Evolutionary conservation across 2,888 invertebrate genomes (phyloP).

Genomic region (Thalpophila matura): DNA sequence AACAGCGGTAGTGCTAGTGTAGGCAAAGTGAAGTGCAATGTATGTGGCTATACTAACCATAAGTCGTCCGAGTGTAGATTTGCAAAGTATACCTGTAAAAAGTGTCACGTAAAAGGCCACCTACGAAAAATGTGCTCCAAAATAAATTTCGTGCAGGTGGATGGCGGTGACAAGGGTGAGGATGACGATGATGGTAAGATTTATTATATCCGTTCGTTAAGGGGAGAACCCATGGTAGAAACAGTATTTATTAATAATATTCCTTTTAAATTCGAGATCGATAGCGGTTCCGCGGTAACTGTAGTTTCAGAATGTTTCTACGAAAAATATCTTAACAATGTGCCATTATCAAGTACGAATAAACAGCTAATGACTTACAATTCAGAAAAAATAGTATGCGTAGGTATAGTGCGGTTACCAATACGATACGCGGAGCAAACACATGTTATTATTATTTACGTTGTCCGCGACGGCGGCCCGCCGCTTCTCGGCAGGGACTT

Average conservation of each 20-base stretch:
- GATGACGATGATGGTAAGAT: slow-evolving; percentile 8
- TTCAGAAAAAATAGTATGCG: background rate
- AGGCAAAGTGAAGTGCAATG: background rate
- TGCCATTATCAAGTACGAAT: slow-evolving; percentile 11
- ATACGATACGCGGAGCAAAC: slow-evolving; percentile 2
- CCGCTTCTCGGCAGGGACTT: slow-evolving; percentile 15
- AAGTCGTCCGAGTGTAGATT: slow-evolving; percentile 11
- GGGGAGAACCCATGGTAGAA: slow-evolving; percentile 9
- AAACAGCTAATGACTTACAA: slow-evolving; percentile 9
- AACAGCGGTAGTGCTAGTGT: background rate
- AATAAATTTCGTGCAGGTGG: slow-evolving; percentile 15
- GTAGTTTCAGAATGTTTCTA: background rate
- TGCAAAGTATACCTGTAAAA: slow-evolving; percentile 12
- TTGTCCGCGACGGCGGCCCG: slow-evolving; percentile 1
- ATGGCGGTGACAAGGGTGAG: slow-evolving; percentile 2
- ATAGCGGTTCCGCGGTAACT: slow-evolving; percentile 10
- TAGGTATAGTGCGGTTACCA: background rate
- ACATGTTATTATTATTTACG: background rate
- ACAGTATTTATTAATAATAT: background rate
- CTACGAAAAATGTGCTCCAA: slow-evolving; percentile 12
- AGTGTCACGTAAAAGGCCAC: slow-evolving; percentile 13
- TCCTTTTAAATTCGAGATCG: background rate
- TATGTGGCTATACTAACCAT: slow-evolving; percentile 1
- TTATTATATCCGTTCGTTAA: background rate
- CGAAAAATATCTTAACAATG: background rate